These are phyloP conservation scores for Neocrepidodera transversa DNA, from an alignment of 2,888 invertebrate genomes.

Conservation along the genomic window DNA sequence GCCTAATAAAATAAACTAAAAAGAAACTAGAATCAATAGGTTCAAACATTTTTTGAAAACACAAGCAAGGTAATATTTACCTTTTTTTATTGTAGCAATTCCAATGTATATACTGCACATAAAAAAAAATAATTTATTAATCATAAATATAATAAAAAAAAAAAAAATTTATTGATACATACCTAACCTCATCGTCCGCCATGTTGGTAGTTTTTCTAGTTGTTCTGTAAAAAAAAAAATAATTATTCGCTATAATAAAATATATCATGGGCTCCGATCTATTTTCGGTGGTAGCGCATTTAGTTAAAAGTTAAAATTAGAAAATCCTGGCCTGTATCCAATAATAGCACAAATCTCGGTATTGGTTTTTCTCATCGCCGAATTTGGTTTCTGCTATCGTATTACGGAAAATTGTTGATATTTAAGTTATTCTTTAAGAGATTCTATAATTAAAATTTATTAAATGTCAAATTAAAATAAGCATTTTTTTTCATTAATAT, in stretches of 20 bases:
- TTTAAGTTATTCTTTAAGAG: neutral
- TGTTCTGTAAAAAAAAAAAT: conserved; percentile 64
- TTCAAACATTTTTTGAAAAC: neutral
- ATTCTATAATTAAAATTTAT: too few species aligned
- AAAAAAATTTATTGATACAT: conserved; percentile 61
- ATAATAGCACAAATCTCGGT: conserved; percentile 27
- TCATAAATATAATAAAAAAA: neutral
- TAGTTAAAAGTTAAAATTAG: conserved; percentile 22
- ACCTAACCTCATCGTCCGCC: conserved; percentile 97
- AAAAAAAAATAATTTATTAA: conserved; percentile 19
- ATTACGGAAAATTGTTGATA: conserved; percentile 20
- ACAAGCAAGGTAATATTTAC: conserved; percentile 29
- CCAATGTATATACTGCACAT: conserved; percentile 30
- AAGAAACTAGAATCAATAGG: conserved; percentile 16
- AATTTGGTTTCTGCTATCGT: conserved; percentile 43
- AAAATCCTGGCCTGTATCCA: conserved; percentile 24
- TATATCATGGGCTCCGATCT: too few species aligned
- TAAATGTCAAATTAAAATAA: too few species aligned
- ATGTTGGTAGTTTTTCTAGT: conserved; percentile 72
- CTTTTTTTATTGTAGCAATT: conserved; percentile 29
- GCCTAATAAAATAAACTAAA: conserved; percentile 10
- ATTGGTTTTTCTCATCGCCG: conserved; percentile 40
- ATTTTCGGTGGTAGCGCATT: conserved; percentile 13
- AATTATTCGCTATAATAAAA: conserved; percentile 2
- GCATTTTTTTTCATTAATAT: too few species aligned